Percentiles rank a stretch among this genome's conserved stretches.
These are phyloP conservation scores for Danio choprae DNA, from an alignment of 2,797 vertebrate species.

Conservation along the genomic window DNA sequence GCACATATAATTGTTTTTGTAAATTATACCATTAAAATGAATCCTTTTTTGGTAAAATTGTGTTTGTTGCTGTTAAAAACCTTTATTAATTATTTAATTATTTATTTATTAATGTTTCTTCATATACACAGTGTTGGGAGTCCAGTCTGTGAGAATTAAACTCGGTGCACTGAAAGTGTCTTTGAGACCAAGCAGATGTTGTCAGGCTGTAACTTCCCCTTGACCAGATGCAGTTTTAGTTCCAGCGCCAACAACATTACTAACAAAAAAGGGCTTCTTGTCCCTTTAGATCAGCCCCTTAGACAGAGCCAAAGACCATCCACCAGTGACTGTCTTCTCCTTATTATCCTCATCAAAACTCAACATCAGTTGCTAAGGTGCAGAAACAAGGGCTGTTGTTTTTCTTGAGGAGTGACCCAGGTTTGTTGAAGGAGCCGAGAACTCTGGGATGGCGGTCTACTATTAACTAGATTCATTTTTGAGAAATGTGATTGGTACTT, in stretches of 20 bases:
- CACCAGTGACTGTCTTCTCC: slow-evolving; percentile 34
- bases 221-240: slow-evolving; percentile 49
- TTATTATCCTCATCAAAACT: slow-evolving; percentile 48
- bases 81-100: too few species aligned
- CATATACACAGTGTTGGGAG: not conserved
- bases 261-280: slow-evolving; percentile 44
- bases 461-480: slow-evolving; percentile 22
- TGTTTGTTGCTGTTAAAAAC: not conserved
- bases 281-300: slow-evolving; percentile 54
- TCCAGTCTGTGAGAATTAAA: slow-evolving; percentile 20
- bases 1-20: too few species aligned
- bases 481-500: not conserved
- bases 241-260: slow-evolving; percentile 40
- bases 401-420: slow-evolving; percentile 31
- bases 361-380: slow-evolving; percentile 47
- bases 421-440: slow-evolving; percentile 33
- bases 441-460: slow-evolving; percentile 36
- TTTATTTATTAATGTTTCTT: not conserved
- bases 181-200: slow-evolving; percentile 44
- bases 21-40: too few species aligned
- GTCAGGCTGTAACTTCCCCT: slow-evolving; percentile 39
- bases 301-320: slow-evolving; percentile 47
- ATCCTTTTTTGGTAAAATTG: not conserved
- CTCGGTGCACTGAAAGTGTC: slow-evolving; percentile 9
- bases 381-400: slow-evolving; percentile 38